These are phyloP conservation scores for Campoletis raptor DNA, from an alignment of 2,888 invertebrate genomes.

Conservation along the genomic window DNA sequence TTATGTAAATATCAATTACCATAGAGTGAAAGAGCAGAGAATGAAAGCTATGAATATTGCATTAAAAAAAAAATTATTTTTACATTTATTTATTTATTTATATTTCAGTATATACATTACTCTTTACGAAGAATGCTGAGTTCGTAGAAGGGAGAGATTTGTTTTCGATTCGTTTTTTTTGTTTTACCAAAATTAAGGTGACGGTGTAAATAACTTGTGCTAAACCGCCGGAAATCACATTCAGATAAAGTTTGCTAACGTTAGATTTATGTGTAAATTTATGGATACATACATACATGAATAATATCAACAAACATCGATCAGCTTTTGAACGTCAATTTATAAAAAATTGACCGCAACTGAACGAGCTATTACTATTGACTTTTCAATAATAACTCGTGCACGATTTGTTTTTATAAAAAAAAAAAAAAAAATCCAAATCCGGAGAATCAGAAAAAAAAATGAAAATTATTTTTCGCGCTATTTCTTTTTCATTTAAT, in stretches of 20 bases:
- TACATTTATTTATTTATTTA: too few relatives aligned
- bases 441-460: neutral
- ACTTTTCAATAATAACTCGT: neutral
- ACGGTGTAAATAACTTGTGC: neutral
- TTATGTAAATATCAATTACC: neutral
- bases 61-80: too few relatives aligned
- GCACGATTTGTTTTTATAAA: neutral
- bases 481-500: too few relatives aligned
- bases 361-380: neutral
- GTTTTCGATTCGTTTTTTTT: neutral
- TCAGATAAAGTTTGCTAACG: slow-evolving; percentile 12
- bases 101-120: slow-evolving; percentile 8
- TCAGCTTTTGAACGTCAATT: neutral
- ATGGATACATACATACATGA: slow-evolving; percentile 7
- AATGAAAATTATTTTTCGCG: too few relatives aligned
- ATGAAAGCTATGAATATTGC: too few relatives aligned
- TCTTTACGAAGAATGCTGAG: neutral
- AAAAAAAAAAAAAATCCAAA: neutral
- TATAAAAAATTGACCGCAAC: neutral
- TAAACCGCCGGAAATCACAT: neutral
- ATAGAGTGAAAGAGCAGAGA: neutral
- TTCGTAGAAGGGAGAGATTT: neutral
- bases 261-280: slow-evolving; percentile 12
- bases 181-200: neutral
- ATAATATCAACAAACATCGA: neutral